phyloP scores from a whole-genome alignment of 2,113 vertebrate genomes.

The Okapia johnstoni region DNA sequence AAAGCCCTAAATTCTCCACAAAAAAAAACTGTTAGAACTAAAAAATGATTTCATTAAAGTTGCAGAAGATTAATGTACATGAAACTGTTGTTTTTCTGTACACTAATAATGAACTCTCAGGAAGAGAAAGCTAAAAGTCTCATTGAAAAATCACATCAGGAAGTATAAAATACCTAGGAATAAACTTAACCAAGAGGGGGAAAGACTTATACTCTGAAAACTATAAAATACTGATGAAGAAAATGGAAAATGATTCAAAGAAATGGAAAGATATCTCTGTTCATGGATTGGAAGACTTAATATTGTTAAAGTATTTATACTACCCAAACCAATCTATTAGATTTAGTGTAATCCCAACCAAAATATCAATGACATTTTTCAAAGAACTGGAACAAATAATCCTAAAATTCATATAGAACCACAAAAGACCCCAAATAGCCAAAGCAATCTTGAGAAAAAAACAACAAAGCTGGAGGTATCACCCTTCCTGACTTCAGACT shows the following conservation, averaged over 20 bases:
- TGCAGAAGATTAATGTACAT: neutral
- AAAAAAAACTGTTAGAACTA: neutral
- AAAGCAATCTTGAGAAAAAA: neutral
- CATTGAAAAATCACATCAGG: neutral
- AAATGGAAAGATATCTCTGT: neutral
- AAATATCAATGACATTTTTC: neutral
- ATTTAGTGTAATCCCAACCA: neutral
- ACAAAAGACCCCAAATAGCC: neutral
- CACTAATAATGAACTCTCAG: neutral
- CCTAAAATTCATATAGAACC: neutral
- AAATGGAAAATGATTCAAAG: neutral
- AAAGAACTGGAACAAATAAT: neutral
- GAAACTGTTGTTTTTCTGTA: neutral
- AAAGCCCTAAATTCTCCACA: neutral
- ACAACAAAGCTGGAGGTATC: neutral
- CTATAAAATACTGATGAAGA: neutral
- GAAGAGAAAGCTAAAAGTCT: neutral
- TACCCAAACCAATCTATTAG: neutral
- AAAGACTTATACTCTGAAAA: neutral
- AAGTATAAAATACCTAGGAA: neutral
- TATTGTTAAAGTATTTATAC: neutral
- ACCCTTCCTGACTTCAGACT: neutral
- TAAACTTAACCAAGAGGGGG: neutral
- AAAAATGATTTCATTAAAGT: neutral
- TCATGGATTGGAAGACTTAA: neutral